phyloP scores from a whole-genome alignment of 2,797 vertebrate species.

The Lepidocolaptes lacrymiger region DNA sequence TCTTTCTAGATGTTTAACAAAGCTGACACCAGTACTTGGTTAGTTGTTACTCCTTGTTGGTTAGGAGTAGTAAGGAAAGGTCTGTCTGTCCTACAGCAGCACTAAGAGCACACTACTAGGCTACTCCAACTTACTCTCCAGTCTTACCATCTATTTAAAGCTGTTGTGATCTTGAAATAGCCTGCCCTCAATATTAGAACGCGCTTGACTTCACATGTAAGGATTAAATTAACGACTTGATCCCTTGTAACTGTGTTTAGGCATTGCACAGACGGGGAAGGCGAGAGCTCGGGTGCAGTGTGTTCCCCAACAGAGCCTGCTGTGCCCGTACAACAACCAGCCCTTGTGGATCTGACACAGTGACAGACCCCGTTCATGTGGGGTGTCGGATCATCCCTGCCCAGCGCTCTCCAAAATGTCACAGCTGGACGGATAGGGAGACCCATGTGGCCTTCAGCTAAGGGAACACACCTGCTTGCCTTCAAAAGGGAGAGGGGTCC shows the following conservation, averaged over 20 bases:
- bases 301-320: background rate
- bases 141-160: slow-evolving; percentile 38
- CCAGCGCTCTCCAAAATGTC: background rate
- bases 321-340: background rate
- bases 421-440: background rate
- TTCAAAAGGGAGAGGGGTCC: slow-evolving; percentile 4
- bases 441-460: accelerated
- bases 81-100: background rate
- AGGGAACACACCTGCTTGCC: background rate
- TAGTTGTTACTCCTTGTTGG: background rate
- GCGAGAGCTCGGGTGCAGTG: background rate
- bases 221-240: background rate
- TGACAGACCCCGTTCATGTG: accelerated
- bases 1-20: slow-evolving; percentile 28
- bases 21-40: slow-evolving; percentile 22
- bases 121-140: slow-evolving; percentile 3
- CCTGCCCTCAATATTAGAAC: background rate
- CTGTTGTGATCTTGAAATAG: slow-evolving; percentile 25
- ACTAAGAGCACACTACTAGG: background rate
- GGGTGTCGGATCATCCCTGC: background rate
- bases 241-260: background rate
- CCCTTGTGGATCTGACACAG: background rate
- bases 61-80: background rate
- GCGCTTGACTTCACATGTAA: background rate
- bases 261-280: background rate